Evolutionary conservation across 2,888 invertebrate species (phyloP), one percentile per base, ranked within the genome.

Genomic region (Laothoe populi): DNA sequence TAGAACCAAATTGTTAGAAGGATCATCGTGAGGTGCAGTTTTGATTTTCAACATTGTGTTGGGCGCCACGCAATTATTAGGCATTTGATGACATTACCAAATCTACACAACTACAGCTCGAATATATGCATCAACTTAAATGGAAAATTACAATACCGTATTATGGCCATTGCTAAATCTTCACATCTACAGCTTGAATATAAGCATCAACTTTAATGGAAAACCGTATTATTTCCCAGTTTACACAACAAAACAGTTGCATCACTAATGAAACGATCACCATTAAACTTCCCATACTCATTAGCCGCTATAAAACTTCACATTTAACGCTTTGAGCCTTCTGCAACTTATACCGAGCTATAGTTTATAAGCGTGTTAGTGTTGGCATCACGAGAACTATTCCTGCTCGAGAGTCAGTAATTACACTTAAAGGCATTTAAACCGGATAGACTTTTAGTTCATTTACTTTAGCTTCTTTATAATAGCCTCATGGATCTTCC

Each of bases 341-440:
- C 49, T 26, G 53, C 16, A 53, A 53, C 31, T 35, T 53, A 11
- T 35, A 31, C 31, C 19, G 19, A 53, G 35, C 53, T 53, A 31
- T 53, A 53, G 53, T 53, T 53, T 53, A 53, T 53, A 53, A 53
- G 53, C 35, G 53, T 53, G 53, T 53, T 53, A 53, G 53, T 53
- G 31, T 53, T 53, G 35, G 42, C 19, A 59, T 64, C 59, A 61
- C 53, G 31, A 44, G 45, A 48, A 58, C 60, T 57, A 62, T 60
- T 59, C 24, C 60, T 57, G 57, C 48, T 57, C 60, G 42, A 60
- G 57, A 60, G 63, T 64, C 57, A 44, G 61, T 67, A 70, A 73
- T 74, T 75, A 67, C 69, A 60, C 62, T 68, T 62, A 66, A 65
- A 64, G 62, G 65, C 62, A 64, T 63, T 59, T 61, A 65, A 70